Conservation (phyloP, 1,140 invertebrate genomes). For the Alviniconcha marisindica region DNA sequence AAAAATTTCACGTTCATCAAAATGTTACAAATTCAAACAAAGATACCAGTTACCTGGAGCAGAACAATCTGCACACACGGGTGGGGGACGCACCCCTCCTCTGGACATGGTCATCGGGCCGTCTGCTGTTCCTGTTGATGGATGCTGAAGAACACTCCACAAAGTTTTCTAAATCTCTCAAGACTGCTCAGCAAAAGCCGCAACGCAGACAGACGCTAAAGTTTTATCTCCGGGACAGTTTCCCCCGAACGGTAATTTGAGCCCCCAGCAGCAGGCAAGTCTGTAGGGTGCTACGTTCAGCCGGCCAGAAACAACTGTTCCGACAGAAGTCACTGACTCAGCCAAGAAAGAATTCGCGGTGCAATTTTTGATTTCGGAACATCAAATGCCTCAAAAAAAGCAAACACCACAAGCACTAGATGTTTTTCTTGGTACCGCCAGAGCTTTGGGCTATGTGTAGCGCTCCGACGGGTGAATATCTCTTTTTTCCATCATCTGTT, state of each 20-base stretch:
- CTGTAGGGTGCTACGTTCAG: neutral
- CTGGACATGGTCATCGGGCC: slow-evolving; percentile 49
- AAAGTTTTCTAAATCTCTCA: neutral
- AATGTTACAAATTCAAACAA: no score
- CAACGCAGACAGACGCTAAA: neutral
- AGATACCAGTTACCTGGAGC: slow-evolving; percentile 47
- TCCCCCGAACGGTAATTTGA: slow-evolving; percentile 17
- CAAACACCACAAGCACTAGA: neutral
- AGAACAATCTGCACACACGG: slow-evolving; percentile 50
- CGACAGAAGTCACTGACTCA: slow-evolving; percentile 16
- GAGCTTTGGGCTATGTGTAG: slow-evolving; percentile 8
- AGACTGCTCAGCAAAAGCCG: neutral
- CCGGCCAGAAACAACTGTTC: neutral
- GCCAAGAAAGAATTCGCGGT: slow-evolving; percentile 7
- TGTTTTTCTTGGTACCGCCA: neutral
- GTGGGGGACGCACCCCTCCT: slow-evolving; percentile 47
- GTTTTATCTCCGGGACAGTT: neutral
- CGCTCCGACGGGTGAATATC: slow-evolving; percentile 13
- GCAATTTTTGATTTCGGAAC: neutral
- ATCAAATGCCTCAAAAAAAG: neutral
- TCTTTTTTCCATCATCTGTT: slow-evolving; percentile 29
- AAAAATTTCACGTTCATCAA: no score
- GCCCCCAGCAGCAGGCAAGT: neutral
- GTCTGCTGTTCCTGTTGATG: neutral
- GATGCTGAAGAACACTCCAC: neutral